These are phyloP conservation scores for Watsonalla cultraria DNA, from an alignment of 2,888 invertebrate genomes.

Conservation along the genomic window DNA sequence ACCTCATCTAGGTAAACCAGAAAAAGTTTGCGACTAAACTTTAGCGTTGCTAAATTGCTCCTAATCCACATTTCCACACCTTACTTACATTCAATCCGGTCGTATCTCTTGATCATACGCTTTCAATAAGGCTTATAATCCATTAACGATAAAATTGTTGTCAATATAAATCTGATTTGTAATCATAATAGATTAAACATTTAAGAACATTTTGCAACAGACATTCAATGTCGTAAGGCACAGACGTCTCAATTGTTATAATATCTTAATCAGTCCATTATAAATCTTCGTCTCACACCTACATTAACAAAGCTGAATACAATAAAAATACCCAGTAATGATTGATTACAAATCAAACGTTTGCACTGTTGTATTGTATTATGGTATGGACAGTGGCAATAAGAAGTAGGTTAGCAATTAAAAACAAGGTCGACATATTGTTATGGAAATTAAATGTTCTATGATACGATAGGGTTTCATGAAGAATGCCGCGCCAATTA, in stretches of 20 bases:
- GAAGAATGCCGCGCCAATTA: not conserved
- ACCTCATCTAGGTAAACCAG: no score
- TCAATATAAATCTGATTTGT: conserved; percentile 6
- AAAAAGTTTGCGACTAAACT: no score
- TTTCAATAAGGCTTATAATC: not conserved
- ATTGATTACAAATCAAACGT: not conserved
- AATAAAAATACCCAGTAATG: not conserved
- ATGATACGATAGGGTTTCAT: not conserved
- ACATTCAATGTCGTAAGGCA: conserved; percentile 3
- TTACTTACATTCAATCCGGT: not conserved
- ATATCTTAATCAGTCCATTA: conserved; percentile 13
- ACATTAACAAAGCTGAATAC: conserved; percentile 2
- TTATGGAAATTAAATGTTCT: conserved; percentile 6
- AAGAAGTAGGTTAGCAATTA: conserved; percentile 25
- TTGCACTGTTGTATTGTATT: not conserved
- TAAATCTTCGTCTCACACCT: conserved; percentile 17
- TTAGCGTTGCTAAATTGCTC: not conserved
- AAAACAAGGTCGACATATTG: conserved; percentile 19
- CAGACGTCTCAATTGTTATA: conserved; percentile 10
- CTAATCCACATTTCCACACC: not conserved
- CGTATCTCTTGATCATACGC: not conserved
- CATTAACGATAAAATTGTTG: not conserved
- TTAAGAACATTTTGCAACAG: conserved; percentile 6
- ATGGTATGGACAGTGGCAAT: not conserved
- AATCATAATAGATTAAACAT: conserved; percentile 4